phyloP scores from a whole-genome alignment of 2,113 vertebrate genomes.

The Phoenicopterus ruber region DNA sequence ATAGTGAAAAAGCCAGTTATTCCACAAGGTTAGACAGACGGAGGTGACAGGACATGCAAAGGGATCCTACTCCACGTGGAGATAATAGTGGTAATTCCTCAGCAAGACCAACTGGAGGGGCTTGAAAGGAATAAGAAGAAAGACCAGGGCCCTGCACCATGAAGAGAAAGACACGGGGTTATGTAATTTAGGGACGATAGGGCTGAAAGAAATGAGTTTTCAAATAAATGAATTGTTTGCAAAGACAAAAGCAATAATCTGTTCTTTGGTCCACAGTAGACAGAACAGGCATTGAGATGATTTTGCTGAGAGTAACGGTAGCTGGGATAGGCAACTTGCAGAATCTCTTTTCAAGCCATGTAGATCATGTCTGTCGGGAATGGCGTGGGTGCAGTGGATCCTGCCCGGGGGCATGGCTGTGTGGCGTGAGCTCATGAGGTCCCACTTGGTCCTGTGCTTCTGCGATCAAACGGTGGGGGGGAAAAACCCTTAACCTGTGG shows the following conservation, averaged over 20 bases:
- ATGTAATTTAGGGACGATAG: not conserved
- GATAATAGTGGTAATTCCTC: not conserved
- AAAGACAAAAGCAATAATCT: not conserved
- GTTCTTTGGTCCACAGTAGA: not conserved
- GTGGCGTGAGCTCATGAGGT: not conserved
- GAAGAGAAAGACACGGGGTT: not conserved
- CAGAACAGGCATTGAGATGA: not conserved
- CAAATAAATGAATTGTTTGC: not conserved
- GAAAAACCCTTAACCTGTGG: not conserved
- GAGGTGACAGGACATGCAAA: not conserved
- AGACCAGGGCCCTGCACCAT: too few relatives aligned
- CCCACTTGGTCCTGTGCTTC: not conserved
- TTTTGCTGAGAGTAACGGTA: not conserved
- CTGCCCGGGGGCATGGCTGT: not conserved
- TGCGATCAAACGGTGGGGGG: rapidly evolving
- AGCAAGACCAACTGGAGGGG: not conserved
- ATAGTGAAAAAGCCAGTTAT: not conserved
- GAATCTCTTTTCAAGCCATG: not conserved
- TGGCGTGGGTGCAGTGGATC: not conserved
- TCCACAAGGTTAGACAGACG: not conserved
- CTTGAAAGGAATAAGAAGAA: not conserved
- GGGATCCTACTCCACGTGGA: not conserved
- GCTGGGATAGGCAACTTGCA: not conserved
- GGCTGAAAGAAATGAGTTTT: not conserved
- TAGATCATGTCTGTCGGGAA: not conserved